Conservation (phyloP, 2,797 vertebrate species). For the Benthosema pterotum region DNA sequence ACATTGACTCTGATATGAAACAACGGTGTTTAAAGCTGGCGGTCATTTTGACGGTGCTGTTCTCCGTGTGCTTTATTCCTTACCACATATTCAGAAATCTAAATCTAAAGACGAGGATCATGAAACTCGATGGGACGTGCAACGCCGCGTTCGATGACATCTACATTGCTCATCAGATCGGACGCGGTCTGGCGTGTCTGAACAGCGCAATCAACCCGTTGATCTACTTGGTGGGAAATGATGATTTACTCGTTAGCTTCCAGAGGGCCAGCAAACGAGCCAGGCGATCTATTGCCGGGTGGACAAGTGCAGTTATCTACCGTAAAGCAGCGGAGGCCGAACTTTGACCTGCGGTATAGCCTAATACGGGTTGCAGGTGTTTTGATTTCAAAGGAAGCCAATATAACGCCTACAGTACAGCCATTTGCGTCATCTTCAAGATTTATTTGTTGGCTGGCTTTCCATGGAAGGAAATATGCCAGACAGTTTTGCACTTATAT, state of each 20-base stretch:
- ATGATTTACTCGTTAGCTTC: constrained; percentile 66
- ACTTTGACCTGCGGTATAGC: not conserved
- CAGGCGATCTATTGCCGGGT: constrained; percentile 32
- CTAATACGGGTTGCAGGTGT: too few species aligned
- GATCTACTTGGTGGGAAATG: constrained; percentile 78
- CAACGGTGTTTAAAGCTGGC: constrained; percentile 78
- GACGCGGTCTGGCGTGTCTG: constrained; percentile 78
- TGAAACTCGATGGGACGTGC: constrained; percentile 63
- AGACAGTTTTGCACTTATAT: too few species aligned
- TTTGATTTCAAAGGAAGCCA: too few species aligned
- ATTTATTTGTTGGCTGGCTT: too few species aligned
- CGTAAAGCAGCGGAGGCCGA: constrained; percentile 20
- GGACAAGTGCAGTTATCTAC: constrained; percentile 23
- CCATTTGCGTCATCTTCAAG: too few species aligned
- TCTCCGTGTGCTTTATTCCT: constrained; percentile 84
- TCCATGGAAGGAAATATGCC: too few species aligned
- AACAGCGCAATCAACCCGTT: constrained; percentile 85
- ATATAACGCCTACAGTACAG: too few species aligned
- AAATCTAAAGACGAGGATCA: constrained; percentile 73
- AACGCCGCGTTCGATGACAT: constrained; percentile 48
- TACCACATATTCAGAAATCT: constrained; percentile 83
- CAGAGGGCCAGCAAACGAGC: constrained; percentile 37
- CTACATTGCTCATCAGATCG: constrained; percentile 82
- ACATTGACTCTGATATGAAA: constrained; percentile 52
- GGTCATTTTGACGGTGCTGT: constrained; percentile 76